These are phyloP conservation scores for Tolypeutes matacus DNA, from an alignment of 2,797 vertebrate species.

Conservation along the genomic window DNA sequence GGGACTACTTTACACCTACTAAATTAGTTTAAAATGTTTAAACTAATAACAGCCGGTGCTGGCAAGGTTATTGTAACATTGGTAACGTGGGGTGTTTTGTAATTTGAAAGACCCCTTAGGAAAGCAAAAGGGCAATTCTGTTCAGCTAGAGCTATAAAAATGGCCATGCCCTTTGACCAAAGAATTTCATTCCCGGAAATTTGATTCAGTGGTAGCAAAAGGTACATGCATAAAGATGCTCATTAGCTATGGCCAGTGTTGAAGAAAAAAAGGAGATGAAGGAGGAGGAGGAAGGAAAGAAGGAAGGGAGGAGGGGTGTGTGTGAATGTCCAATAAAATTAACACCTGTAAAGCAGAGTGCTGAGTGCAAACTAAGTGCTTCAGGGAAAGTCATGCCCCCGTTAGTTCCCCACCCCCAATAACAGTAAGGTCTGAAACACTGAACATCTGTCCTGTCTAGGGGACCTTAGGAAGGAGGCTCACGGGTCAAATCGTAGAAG, in stretches of 20 bases:
- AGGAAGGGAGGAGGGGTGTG: too few species aligned
- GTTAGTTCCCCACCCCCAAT: rapidly evolving
- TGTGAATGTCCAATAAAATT: not conserved
- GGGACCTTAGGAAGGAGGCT: not conserved
- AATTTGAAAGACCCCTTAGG: slow-evolving; percentile 32
- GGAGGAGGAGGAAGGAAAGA: too few species aligned
- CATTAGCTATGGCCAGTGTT: too few species aligned
- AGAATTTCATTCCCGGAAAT: not conserved
- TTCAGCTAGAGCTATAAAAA: not conserved
- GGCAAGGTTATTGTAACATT: not conserved
- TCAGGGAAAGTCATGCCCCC: not conserved
- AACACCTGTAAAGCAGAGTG: not conserved
- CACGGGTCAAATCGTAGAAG: not conserved
- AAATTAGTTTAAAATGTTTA: slow-evolving; percentile 35
- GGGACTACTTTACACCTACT: not conserved
- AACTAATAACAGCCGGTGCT: not conserved
- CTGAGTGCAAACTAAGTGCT: not conserved
- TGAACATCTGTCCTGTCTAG: not conserved
- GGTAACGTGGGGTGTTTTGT: not conserved
- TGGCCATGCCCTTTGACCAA: not conserved
- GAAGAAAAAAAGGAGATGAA: too few species aligned
- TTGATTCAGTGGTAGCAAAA: not conserved
- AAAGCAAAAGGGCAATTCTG: not conserved
- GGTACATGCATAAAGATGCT: not conserved
- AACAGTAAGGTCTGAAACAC: not conserved